Percentiles rank a stretch among this genome's conserved stretches.
These are phyloP conservation scores for Erpornis zantholeuca DNA, from an alignment of 2,113 vertebrate genomes.

Conservation along the genomic window DNA sequence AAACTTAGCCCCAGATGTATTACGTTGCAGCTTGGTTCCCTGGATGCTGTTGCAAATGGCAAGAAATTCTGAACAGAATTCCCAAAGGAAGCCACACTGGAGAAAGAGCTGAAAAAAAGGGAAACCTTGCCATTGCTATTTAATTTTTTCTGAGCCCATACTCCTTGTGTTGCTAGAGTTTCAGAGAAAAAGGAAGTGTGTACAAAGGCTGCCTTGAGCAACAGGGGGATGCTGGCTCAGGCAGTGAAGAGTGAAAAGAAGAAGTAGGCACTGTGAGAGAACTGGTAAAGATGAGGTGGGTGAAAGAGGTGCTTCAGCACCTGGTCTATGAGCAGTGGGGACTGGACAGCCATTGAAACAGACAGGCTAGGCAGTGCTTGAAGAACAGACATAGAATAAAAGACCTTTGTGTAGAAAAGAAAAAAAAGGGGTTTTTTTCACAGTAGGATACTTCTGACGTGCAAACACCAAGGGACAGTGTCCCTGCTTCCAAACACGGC, in stretches of 20 bases:
- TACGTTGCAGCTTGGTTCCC: not conserved
- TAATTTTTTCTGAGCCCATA: not conserved
- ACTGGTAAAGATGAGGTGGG: not conserved
- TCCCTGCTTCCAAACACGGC: not conserved
- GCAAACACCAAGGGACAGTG: not conserved
- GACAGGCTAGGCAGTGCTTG: not conserved
- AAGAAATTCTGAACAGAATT: not conserved
- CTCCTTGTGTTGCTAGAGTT: not conserved
- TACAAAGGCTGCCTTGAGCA: constrained; percentile 18
- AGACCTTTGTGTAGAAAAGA: not conserved
- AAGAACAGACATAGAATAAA: not conserved
- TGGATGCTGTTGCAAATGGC: not conserved
- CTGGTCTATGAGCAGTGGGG: not conserved
- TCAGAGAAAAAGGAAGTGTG: constrained; percentile 49
- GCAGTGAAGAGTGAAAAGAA: constrained; percentile 46
- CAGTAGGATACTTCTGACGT: not conserved
- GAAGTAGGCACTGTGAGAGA: constrained; percentile 33
- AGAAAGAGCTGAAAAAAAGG: not conserved
- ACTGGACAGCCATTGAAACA: not conserved
- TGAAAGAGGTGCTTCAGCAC: not conserved
- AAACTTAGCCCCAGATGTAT: not conserved
- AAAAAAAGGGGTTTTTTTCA: not conserved
- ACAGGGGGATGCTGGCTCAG: not conserved
- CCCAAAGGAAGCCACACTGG: not conserved
- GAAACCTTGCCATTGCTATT: not conserved